Base-by-base conservation (phyloP, 2,113 vertebrate genomes). In the Lagenorhynchus albirostris region DNA sequence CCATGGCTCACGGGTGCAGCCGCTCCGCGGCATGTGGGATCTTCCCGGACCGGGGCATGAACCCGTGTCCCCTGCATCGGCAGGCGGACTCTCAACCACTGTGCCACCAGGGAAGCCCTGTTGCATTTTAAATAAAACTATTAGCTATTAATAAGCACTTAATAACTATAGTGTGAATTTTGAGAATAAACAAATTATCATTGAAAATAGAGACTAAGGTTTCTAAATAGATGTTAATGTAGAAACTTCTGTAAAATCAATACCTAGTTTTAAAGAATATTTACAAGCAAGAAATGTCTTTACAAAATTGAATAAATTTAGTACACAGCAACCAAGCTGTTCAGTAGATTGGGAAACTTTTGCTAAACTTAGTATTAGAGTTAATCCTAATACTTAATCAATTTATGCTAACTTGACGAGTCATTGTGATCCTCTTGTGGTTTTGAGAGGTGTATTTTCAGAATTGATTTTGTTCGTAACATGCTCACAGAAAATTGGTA, bases 381-480 rank as follows among this genome's bases (percentile, higher is more conserved):
- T 88, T 89, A 85, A 60, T 90, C 53, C 38, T 38, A 36, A 41
- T 85, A 62, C 55, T 50, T 92, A 92, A 92, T 55, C 13, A 77
- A 3, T 26, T 67, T 62, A 83, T 65, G 38, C 17, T 84, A 68
- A 80, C 23, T 65, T 50, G 25, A n/a, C 70, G 41, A 73, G 83
- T 86, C 55, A 53, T 68, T 89, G 33, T 55, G 26, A 77, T 58
- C 55, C 26, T 93, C 44, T 58, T 85, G 41, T 74, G 62, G 73
- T 87, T 93, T 67, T 93, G 74, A 88, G 89, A 91, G 74, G 44
- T 87, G 1, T 86, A 12, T 88, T 94, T 95, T 96, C 23, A 94
- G 62, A 94, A 87, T 92, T 88, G 82, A 70, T 84, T 96, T 55
- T 91, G 68, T 85, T 85, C 0, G 36, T 89, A 84, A 73, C 33